Conservation (phyloP, 2,888 invertebrate genomes). For the Nezara viridula region DNA sequence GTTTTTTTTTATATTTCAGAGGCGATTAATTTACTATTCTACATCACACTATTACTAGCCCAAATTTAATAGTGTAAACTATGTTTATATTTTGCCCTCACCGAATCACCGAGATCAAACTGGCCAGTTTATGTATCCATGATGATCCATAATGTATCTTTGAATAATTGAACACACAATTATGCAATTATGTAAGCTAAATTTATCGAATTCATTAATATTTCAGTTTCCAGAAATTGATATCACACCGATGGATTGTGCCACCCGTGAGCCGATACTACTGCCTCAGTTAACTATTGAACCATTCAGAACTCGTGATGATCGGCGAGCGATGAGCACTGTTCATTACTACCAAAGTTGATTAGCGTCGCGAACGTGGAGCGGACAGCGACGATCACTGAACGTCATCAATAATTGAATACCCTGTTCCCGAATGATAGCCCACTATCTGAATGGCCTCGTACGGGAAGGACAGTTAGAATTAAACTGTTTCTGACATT, state of each 20-base stretch:
- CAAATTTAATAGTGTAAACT: too few species aligned
- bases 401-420: not conserved
- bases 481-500: not conserved
- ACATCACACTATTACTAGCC: too few species aligned
- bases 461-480: not conserved
- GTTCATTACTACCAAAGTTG: not conserved
- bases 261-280: not conserved
- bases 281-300: not conserved
- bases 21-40: too few species aligned
- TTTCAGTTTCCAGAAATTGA: not conserved
- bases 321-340: not conserved
- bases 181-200: too few species aligned
- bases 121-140: too few species aligned
- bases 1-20: too few species aligned
- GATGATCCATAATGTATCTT: too few species aligned
- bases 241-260: not conserved
- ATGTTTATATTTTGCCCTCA: too few species aligned
- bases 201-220: too few species aligned
- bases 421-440: not conserved
- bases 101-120: too few species aligned
- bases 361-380: not conserved
- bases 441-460: not conserved
- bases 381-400: not conserved
- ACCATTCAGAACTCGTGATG: constrained; percentile 1
- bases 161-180: too few species aligned